Percentiles rank a stretch among this genome's conserved stretches.
phyloP scores from a whole-genome alignment of 2,888 invertebrate species.

The Synanthedon formicaeformis region DNA sequence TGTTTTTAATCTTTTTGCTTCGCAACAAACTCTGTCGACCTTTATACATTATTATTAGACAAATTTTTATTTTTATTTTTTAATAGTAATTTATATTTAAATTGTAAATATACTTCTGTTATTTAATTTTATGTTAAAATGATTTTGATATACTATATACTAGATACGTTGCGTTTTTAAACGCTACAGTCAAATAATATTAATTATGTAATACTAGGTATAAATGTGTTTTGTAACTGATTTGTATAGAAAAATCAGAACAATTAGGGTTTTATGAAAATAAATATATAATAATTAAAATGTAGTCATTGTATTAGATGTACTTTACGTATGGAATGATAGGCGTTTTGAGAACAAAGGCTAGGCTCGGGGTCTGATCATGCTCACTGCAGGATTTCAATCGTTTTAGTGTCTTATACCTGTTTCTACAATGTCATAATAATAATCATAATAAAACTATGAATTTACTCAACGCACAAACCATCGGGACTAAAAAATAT shows the following conservation, averaged over 20 bases:
- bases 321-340: conserved; percentile 14
- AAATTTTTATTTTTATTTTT: conserved; percentile 31
- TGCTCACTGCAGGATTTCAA: no score
- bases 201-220: conserved; percentile 6
- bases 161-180: conserved; percentile 19
- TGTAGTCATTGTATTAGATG: conserved; percentile 49
- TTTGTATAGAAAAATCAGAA: conserved; percentile 12
- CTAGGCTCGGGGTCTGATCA: no score
- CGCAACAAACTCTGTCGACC: no score
- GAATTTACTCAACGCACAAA: not conserved
- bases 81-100: conserved; percentile 62
- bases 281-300: conserved; percentile 13
- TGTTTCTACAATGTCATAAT: no score
- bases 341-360: no score
- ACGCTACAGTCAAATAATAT: conserved; percentile 12
- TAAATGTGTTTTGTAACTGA: conserved; percentile 15
- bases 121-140: conserved; percentile 63
- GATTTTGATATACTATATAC: conserved; percentile 38
- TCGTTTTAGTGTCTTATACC: no score
- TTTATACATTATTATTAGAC: no score
- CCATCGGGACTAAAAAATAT: not conserved
- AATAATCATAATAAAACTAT: not conserved
- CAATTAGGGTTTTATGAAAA: not conserved
- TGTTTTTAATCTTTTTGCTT: no score
- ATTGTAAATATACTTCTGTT: conserved; percentile 68